Percentiles rank a stretch among this genome's conserved stretches.
phyloP scores from a whole-genome alignment of 2,888 invertebrate species.

The Acleris cristana region DNA sequence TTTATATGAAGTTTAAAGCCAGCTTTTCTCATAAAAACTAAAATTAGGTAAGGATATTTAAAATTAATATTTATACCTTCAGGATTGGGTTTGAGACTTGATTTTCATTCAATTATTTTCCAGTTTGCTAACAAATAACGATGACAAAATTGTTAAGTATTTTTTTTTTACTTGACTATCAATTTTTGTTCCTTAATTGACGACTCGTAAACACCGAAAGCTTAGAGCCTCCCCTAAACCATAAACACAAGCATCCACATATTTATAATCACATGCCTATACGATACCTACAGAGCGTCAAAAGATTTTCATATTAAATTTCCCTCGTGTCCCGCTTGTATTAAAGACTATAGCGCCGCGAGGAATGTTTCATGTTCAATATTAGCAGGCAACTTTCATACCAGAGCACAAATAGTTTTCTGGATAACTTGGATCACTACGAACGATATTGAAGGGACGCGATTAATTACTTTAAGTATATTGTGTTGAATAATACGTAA shows the following conservation, averaged over 20 bases:
- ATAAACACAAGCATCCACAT: neutral
- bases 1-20: neutral
- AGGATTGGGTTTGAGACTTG: no score
- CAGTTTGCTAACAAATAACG: no score
- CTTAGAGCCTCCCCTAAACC: no score
- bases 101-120: no score
- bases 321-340: constrained; percentile 23
- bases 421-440: constrained; percentile 5
- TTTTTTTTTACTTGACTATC: no score
- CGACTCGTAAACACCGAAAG: no score
- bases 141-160: no score
- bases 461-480: constrained; percentile 1
- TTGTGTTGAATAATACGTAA: neutral
- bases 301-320: constrained; percentile 33
- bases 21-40: neutral
- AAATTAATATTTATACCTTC: no score
- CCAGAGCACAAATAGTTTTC: constrained; percentile 28
- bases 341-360: constrained; percentile 14
- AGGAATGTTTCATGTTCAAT: constrained; percentile 36
- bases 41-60: no score
- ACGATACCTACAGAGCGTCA: constrained; percentile 2
- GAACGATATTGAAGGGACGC: constrained; percentile 5
- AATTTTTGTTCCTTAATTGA: no score
- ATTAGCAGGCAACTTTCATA: constrained; percentile 30
- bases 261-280: neutral